Base-by-base conservation (phyloP, 2,888 invertebrate species). In the Spicauda simplicius region DNA sequence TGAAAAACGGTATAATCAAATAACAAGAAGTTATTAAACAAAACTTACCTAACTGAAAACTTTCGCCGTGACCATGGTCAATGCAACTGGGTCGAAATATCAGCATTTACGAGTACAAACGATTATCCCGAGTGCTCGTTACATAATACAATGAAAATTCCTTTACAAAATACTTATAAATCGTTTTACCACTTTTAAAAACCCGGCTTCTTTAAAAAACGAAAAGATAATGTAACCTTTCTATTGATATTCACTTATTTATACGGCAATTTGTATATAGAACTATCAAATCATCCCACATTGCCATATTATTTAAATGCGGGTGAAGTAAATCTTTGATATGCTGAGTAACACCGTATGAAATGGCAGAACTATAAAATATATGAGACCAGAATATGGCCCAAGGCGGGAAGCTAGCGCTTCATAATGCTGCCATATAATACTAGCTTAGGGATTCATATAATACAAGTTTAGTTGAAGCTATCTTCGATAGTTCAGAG, bases 361-460 rank as follows among this genome's bases (percentile, higher is more conserved):
- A 37, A 48, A 53, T 41, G 53, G 45, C 30, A 48, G 18, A 45
- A 50, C 33, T 33, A 63, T 56, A 56, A 63, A 63, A 48, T 63
- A 63, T 56, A 63, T 33, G 63, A 63, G 56, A 56, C 30, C 56
- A 33, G 56, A 56, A 56, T 63, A 63, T 56, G 54, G 48, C 56
- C 48, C 56, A 56, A 63, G 63, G 63, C 56, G 63, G 48, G 45
- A 63, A 63, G 30, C 45, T 45, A 56, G 55, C 55, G 56, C 30
- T 63, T 56, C 63, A 56, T 56, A 63, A 48, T 55, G 48, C 48
- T 63, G 55, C 55, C 63, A 56, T 63, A 48, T 56, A 63, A 63
- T 18, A 56, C 56, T 30, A 56, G 56, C 63, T 63, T 56, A 63
- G 63, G 48, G 63, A 63, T 56, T 63, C 48, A 48, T 33, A 54